A percentile compares a stretch with the other conserved stretches of the same genome.
phyloP scores from a whole-genome alignment of 2,888 invertebrate genomes.

The Macrosiphum euphorbiae region DNA sequence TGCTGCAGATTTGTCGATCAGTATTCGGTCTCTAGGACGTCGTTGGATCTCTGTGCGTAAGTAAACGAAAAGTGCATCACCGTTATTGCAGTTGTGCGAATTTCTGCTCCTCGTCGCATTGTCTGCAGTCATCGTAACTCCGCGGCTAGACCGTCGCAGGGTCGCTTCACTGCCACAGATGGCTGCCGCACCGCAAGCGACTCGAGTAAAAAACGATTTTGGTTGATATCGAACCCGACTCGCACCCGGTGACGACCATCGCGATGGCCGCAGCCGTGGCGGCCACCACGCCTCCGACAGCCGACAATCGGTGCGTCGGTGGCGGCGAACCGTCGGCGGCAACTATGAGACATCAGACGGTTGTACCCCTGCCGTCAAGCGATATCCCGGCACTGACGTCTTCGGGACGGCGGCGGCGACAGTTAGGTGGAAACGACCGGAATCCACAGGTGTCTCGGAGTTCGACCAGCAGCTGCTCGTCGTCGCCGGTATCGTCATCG shows the following conservation, averaged over 20 bases:
- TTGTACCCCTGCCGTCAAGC: not conserved
- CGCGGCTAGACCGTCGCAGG: not conserved
- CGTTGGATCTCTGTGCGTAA: too few relatives aligned
- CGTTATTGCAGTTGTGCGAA: not conserved
- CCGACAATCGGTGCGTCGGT: slow-evolving; percentile 44
- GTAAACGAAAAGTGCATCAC: not conserved
- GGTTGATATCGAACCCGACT: not conserved
- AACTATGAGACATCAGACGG: not conserved
- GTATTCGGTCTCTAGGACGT: not conserved
- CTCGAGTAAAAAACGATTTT: slow-evolving; percentile 39
- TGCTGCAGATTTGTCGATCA: not conserved
- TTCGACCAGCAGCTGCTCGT: slow-evolving; percentile 23
- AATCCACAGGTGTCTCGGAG: not conserved
- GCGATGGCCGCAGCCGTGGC: slow-evolving; percentile 26
- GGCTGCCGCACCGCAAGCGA: not conserved
- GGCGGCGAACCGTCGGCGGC: not conserved
- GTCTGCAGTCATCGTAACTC: not conserved
- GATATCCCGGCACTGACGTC: slow-evolving; percentile 4
- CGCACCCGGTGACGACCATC: not conserved
- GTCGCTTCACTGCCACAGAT: too few relatives aligned
- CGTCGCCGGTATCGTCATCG: not conserved
- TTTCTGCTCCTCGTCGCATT: not conserved
- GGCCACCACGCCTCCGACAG: not conserved
- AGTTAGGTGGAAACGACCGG: not conserved
- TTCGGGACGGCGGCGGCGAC: not conserved